A percentile compares a stretch with the other conserved stretches of the same genome.
Evolutionary conservation across 1,140 invertebrate genomes (phyloP).

Genomic region (Cotesia vestalis): DNA sequence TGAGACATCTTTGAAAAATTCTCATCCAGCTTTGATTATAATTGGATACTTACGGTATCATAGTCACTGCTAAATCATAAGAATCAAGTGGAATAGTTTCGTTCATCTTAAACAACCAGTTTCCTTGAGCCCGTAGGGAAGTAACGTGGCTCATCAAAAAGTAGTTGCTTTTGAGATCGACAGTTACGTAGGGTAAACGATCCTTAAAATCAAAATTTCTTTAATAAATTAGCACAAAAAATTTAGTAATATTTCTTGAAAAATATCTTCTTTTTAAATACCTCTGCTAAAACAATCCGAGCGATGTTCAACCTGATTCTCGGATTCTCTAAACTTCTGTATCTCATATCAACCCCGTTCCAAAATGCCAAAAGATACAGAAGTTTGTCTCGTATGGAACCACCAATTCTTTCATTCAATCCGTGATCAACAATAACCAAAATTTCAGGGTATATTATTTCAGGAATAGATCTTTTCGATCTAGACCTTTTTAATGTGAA

Average conservation of each 20-base stretch:
- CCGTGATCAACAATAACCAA: conserved; percentile 7
- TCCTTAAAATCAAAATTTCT: too few species aligned
- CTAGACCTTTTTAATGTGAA: too few species aligned
- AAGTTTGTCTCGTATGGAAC: neutral
- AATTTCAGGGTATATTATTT: conserved; percentile 21
- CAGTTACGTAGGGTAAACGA: too few species aligned
- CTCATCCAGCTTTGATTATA: neutral
- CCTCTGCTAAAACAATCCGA: conserved; percentile 37
- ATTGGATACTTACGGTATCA: neutral
- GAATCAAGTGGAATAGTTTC: neutral
- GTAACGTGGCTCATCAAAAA: neutral
- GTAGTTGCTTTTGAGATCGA: too few species aligned
- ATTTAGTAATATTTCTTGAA: neutral
- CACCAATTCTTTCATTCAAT: neutral
- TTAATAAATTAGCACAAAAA: neutral
- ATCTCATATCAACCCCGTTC: conserved; percentile 41
- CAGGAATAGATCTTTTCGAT: neutral
- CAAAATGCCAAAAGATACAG: conserved; percentile 36
- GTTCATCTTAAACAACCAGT: neutral
- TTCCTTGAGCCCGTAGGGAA: conserved; percentile 2
- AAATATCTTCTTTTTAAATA: conserved; percentile 6
- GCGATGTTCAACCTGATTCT: conserved; percentile 37
- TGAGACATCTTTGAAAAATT: neutral
- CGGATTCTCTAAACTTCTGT: conserved; percentile 30
- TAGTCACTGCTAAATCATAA: neutral